Conservation (phyloP, 2,888 invertebrate species). For the Endotricha flammealis region DNA sequence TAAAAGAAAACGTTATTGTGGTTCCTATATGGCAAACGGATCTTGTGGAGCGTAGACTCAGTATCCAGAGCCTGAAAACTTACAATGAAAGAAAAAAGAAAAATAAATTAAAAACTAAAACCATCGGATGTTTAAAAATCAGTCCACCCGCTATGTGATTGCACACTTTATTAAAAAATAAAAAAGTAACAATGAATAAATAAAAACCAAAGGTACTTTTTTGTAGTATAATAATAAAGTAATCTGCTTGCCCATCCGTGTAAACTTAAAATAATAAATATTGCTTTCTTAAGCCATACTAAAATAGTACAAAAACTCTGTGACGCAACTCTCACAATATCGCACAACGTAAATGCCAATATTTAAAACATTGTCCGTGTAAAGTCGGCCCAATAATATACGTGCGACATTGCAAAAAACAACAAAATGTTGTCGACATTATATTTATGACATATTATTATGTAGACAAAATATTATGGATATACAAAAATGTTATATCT, state of each 20-base stretch:
- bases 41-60: constrained; percentile 23
- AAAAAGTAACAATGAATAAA: constrained; percentile 42
- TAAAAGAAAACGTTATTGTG: constrained; percentile 37
- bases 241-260: constrained; percentile 21
- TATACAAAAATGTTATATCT: constrained; percentile 52
- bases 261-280: constrained; percentile 33
- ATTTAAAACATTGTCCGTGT: constrained; percentile 32
- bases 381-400: constrained; percentile 33
- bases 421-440: constrained; percentile 22
- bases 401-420: constrained; percentile 28
- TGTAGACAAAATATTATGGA: constrained; percentile 37
- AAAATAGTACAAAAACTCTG: constrained; percentile 40
- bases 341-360: constrained; percentile 37
- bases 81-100: constrained; percentile 26
- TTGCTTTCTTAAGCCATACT: constrained; percentile 37
- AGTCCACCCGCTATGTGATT: constrained; percentile 68
- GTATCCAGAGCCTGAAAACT: constrained; percentile 34
- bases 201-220: constrained; percentile 34
- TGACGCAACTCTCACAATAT: constrained; percentile 22
- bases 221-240: constrained; percentile 26
- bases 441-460: no score
- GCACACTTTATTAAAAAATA: constrained; percentile 58
- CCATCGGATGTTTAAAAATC: constrained; percentile 60
- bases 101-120: constrained; percentile 27
- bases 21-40: constrained; percentile 49